A percentile compares a stretch with the other conserved stretches of the same genome.
These are phyloP conservation scores for Julus scandinavius DNA, from an alignment of 2,888 invertebrate genomes.

Conservation along the genomic window DNA sequence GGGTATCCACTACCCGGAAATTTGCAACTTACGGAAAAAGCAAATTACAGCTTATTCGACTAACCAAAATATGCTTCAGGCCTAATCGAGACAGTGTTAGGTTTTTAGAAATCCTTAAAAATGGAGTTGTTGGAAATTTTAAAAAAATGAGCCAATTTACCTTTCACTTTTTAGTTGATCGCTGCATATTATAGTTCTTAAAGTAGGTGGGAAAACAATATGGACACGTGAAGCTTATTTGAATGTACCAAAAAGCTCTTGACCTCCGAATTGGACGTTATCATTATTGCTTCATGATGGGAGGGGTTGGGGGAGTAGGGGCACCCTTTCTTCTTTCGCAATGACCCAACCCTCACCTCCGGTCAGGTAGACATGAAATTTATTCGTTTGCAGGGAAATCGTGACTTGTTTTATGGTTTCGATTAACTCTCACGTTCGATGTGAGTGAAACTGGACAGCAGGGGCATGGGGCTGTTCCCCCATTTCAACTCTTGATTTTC, in stretches of 20 bases:
- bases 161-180: not conserved
- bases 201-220: not conserved
- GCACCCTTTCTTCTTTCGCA: constrained; percentile 39
- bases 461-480: constrained; percentile 20
- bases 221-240: not conserved
- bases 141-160: not conserved
- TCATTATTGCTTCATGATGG: not conserved
- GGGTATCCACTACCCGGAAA: too few relatives aligned
- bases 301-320: not conserved
- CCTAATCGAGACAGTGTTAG: too few relatives aligned
- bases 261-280: not conserved
- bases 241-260: not conserved
- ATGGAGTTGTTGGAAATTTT: too few relatives aligned
- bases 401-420: constrained; percentile 42
- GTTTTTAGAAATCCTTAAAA: too few relatives aligned
- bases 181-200: too few relatives aligned
- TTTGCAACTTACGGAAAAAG: too few relatives aligned
- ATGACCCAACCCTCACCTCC: constrained; percentile 39
- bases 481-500: constrained; percentile 23
- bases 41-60: too few relatives aligned
- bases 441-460: constrained; percentile 37
- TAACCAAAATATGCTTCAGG: too few relatives aligned
- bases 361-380: constrained; percentile 30
- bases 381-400: constrained; percentile 39
- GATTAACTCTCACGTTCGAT: constrained; percentile 34